Evolutionary conservation across 2,888 invertebrate species (phyloP).

Genomic region (Norana najaformis): DNA sequence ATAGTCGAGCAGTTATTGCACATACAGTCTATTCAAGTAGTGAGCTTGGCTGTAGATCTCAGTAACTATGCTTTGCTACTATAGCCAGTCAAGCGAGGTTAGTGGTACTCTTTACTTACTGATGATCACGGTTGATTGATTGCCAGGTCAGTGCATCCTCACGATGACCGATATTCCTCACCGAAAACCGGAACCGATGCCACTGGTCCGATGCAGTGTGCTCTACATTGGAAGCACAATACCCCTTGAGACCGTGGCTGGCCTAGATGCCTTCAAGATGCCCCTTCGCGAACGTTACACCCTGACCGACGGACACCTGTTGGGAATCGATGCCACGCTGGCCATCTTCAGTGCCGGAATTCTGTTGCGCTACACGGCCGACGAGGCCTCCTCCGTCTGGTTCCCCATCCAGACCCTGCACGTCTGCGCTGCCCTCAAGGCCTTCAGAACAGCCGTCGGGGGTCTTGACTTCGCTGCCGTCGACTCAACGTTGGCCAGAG

Average conservation of each 20-base stretch:
- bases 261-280: conserved; percentile 59
- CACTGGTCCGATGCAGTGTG: conserved; percentile 52
- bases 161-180: background rate
- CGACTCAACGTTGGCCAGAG: conserved; percentile 50
- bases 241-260: conserved; percentile 55
- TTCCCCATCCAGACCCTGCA: conserved; percentile 59
- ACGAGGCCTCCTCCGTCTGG: conserved; percentile 51
- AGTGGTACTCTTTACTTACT: background rate
- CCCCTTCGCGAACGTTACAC: conserved; percentile 51
- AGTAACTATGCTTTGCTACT: background rate
- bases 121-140: no score
- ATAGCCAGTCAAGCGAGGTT: background rate
- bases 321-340: conserved; percentile 75
- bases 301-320: conserved; percentile 37
- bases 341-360: conserved; percentile 97
- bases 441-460: conserved; percentile 47
- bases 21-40: no score
- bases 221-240: conserved; percentile 60
- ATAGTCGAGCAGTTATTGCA: background rate
- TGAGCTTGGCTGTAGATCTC: background rate
- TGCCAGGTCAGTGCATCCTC: background rate
- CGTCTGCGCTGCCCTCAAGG: conserved; percentile 60
- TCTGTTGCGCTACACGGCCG: conserved; percentile 78
- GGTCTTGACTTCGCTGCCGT: conserved; percentile 56
- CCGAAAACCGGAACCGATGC: conserved; percentile 27